Conservation (phyloP, 2,797 vertebrate genomes). For the Acrocephalus scirpaceus region DNA sequence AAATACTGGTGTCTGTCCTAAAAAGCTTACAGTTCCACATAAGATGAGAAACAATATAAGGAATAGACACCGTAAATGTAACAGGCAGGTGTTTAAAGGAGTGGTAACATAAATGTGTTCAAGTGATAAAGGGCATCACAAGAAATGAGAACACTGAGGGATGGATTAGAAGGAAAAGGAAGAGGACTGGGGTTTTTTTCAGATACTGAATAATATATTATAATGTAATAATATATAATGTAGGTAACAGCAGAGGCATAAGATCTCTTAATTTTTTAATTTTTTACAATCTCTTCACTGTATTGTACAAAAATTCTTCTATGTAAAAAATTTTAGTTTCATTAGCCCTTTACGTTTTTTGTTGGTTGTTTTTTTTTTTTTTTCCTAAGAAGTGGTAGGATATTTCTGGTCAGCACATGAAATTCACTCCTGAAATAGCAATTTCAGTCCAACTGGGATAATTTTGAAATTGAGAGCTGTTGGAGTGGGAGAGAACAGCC, state of each 20-base stretch:
- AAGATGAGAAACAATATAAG: not conserved
- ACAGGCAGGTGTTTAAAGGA: not conserved
- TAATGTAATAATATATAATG: no score
- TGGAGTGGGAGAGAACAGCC: not conserved
- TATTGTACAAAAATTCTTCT: not conserved
- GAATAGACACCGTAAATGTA: not conserved
- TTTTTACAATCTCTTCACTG: no score
- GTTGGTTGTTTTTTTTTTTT: not conserved
- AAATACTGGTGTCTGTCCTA: not conserved
- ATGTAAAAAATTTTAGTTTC: not conserved
- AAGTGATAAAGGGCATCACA: not conserved
- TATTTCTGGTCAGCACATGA: not conserved
- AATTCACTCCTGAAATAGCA: not conserved
- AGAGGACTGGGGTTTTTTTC: rapidly evolving
- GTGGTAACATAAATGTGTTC: not conserved
- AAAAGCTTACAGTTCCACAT: not conserved
- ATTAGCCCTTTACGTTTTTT: not conserved
- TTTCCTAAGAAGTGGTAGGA: not conserved
- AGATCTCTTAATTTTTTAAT: not conserved
- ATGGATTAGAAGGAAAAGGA: not conserved
- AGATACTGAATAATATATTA: no score
- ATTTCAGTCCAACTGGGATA: not conserved
- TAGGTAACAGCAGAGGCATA: not conserved
- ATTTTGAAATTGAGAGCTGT: not conserved
- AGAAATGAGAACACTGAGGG: not conserved